Evolutionary conservation across 1,140 invertebrate genomes (phyloP).

Genomic region (Anadara kagoshimensis): DNA sequence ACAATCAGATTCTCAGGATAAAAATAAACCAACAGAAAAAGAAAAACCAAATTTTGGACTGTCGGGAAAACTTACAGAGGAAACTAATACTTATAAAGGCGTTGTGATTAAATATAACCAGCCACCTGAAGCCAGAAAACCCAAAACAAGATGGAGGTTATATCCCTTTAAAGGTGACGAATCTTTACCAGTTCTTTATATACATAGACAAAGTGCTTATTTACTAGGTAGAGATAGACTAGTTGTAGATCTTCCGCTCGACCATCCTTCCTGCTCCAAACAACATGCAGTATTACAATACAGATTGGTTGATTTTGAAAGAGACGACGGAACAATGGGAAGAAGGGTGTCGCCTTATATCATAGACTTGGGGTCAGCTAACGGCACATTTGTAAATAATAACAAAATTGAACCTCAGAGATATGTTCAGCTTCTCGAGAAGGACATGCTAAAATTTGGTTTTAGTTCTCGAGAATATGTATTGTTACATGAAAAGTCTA

Average conservation of each 20-base stretch:
- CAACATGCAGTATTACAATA: conserved; percentile 99
- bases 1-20: conserved; percentile 11
- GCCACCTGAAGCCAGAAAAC: conserved; percentile 95
- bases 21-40: conserved; percentile 77
- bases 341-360: conserved; percentile 88
- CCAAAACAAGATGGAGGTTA: conserved; percentile 92
- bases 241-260: conserved; percentile 95
- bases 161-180: conserved; percentile 98
- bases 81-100: conserved; percentile 96
- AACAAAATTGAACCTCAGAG: conserved; percentile 89
- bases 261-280: conserved; percentile 99
- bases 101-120: conserved; percentile 98
- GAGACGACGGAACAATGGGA: conserved; percentile 60
- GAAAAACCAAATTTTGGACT: conserved; percentile 95
- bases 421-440: conserved; percentile 94
- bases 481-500: conserved; percentile 86
- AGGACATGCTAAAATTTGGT: conserved; percentile 98
- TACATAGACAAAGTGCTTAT: conserved; percentile 98
- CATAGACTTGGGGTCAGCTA: conserved; percentile 97
- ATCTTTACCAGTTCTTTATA: conserved; percentile 90
- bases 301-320: conserved; percentile 85
- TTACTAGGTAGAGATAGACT: conserved; percentile 94
- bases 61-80: conserved; percentile 96
- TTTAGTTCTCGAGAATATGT: conserved; percentile 98
- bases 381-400: conserved; percentile 98